These are phyloP conservation scores for Cataglyphis rosenhaueri DNA, from an alignment of 2,888 invertebrate species.

Conservation along the genomic window DNA sequence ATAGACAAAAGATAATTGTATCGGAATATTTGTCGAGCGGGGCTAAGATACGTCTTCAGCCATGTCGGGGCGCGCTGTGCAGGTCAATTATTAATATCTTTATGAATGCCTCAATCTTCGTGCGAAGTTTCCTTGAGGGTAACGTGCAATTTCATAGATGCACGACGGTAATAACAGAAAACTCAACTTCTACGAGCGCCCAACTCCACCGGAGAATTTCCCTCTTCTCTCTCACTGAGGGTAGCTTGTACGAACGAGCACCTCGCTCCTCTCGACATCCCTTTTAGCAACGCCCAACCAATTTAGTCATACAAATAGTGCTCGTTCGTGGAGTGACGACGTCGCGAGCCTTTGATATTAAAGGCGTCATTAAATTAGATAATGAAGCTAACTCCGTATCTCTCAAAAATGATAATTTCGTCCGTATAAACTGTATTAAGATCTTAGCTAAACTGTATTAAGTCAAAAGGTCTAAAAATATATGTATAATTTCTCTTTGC, in stretches of 20 bases:
- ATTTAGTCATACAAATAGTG: slow-evolving; percentile 80
- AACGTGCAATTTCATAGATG: slow-evolving; percentile 53
- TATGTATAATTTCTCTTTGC: background rate
- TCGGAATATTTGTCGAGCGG: slow-evolving; percentile 29
- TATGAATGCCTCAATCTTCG: slow-evolving; percentile 54
- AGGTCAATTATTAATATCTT: slow-evolving; percentile 54
- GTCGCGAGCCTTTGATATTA: slow-evolving; percentile 76
- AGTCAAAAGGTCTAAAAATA: background rate
- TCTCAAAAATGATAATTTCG: slow-evolving; percentile 38
- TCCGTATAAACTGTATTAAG: background rate
- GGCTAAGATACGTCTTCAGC: slow-evolving; percentile 18
- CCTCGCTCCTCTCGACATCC: slow-evolving; percentile 58
- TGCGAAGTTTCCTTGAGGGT: slow-evolving; percentile 50
- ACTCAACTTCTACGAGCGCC: slow-evolving; percentile 48
- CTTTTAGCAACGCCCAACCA: slow-evolving; percentile 75
- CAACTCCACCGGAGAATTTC: slow-evolving; percentile 47
- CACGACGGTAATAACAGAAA: slow-evolving; percentile 54
- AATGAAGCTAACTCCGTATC: slow-evolving; percentile 72
- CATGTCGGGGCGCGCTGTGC: slow-evolving; percentile 1
- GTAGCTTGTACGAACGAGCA: slow-evolving; percentile 64
- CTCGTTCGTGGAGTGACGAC: slow-evolving; percentile 70
- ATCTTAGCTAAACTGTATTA: background rate
- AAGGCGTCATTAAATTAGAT: slow-evolving; percentile 78
- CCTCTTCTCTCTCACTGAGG: slow-evolving; percentile 51
- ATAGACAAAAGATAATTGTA: slow-evolving; percentile 30